phyloP scores from a whole-genome alignment of 2,797 vertebrate species.

The Etheostoma nigrum region DNA sequence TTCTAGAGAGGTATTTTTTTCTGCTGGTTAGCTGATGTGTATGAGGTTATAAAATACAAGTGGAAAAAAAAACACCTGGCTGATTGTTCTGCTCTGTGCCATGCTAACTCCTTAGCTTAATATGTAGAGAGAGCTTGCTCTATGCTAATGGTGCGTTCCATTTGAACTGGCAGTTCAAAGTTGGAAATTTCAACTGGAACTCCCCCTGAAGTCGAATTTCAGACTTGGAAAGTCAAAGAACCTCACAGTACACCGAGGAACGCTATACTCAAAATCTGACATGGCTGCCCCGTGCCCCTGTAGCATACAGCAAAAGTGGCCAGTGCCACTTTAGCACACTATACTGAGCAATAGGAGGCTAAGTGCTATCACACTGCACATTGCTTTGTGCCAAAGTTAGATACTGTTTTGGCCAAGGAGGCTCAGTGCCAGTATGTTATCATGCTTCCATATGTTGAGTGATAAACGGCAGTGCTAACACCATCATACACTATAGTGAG shows the following conservation, averaged over 20 bases:
- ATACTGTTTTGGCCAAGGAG: background rate
- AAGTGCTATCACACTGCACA: background rate
- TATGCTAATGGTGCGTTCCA: too few species aligned
- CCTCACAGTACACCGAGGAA: too few species aligned
- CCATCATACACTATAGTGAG: too few species aligned
- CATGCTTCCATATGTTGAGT: background rate
- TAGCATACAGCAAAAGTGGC: background rate
- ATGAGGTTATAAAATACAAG: background rate
- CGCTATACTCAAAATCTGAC: too few species aligned
- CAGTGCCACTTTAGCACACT: background rate
- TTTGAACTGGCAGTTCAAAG: too few species aligned
- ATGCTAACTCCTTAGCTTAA: too few species aligned
- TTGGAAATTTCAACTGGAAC: too few species aligned
- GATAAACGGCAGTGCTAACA: background rate
- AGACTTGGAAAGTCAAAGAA: too few species aligned
- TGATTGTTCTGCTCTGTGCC: background rate
- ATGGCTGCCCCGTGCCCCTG: too few species aligned
- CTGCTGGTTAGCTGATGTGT: background rate
- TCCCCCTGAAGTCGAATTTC: too few species aligned
- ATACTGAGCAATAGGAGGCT: background rate
- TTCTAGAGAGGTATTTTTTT: background rate
- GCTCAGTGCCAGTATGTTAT: background rate
- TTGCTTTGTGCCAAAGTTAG: background rate
- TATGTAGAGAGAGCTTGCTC: too few species aligned
- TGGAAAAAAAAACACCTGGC: background rate